Conservation (phyloP, 2,888 invertebrate species). For the Hetaerina titia region DNA sequence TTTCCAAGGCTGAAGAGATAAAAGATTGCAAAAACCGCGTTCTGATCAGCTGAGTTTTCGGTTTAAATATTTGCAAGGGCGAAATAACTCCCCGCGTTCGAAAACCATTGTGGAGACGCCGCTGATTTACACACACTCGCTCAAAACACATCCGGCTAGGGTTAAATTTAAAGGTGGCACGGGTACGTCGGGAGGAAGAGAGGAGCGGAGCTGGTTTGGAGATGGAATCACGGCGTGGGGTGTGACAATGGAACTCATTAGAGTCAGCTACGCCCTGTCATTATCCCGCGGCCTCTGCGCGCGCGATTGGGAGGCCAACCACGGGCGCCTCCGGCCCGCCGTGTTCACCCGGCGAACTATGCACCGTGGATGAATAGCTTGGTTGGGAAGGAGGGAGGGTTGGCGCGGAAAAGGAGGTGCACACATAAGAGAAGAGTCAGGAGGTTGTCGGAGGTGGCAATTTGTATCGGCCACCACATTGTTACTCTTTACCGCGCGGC, state of each 20-base stretch:
- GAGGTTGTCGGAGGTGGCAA: neutral
- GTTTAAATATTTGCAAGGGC: neutral
- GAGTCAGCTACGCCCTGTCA: conserved; percentile 21
- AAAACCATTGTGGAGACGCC: neutral
- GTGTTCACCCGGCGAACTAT: neutral
- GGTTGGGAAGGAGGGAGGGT: neutral
- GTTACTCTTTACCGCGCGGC: neutral
- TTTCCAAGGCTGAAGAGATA: neutral
- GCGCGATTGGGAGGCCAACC: conserved; percentile 6
- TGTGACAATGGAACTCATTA: conserved; percentile 27
- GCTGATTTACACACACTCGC: conserved; percentile 11
- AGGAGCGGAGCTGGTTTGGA: neutral
- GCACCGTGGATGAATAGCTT: neutral
- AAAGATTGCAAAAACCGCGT: neutral
- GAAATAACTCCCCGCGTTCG: neutral
- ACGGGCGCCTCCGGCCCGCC: neutral
- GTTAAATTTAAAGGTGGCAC: conserved; percentile 4
- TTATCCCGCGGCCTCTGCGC: conserved; percentile 6
- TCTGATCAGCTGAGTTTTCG: neutral
- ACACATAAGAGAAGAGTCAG: neutral
- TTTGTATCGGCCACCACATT: neutral
- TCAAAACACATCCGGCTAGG: conserved; percentile 20
- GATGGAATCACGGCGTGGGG: neutral
- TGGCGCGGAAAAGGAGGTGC: neutral
- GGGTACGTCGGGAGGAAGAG: neutral